A percentile compares a stretch with the other conserved stretches of the same genome.
These are phyloP conservation scores for Burhinus bistriatus DNA, from an alignment of 2,113 vertebrate genomes.

Conservation along the genomic window DNA sequence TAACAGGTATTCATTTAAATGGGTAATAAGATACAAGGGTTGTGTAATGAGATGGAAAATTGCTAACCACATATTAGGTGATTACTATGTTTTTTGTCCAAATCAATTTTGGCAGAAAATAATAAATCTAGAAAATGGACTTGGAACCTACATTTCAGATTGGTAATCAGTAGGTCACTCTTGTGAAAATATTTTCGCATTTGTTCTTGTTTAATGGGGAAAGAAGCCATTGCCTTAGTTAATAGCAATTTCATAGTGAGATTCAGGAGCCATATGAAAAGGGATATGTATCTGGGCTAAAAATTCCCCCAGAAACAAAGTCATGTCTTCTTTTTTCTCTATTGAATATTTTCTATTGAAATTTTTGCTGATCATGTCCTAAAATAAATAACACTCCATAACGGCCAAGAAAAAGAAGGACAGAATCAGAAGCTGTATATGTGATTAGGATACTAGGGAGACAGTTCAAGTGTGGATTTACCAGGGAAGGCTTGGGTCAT, in stretches of 20 bases:
- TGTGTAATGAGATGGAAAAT: slow-evolving; percentile 71
- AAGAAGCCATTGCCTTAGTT: slow-evolving; percentile 3
- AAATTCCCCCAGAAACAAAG: neutral
- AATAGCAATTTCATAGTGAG: neutral
- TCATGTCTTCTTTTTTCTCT: neutral
- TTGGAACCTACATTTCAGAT: neutral
- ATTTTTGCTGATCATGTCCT: neutral
- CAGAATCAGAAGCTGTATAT: neutral
- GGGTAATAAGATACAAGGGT: slow-evolving; percentile 54
- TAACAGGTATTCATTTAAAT: slow-evolving; percentile 66
- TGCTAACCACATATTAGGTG: slow-evolving; percentile 45
- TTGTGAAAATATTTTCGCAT: slow-evolving; percentile 47
- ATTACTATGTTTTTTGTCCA: slow-evolving; percentile 54
- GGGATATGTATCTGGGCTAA: neutral
- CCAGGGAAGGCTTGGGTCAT: neutral
- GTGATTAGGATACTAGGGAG: neutral
- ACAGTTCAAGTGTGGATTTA: neutral
- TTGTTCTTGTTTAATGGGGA: slow-evolving; percentile 13
- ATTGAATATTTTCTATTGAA: neutral
- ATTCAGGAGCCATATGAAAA: neutral
- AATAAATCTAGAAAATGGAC: slow-evolving; percentile 59
- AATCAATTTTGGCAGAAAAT: slow-evolving; percentile 68
- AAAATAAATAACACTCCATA: neutral
- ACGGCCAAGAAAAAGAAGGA: neutral
- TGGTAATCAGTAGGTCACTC: slow-evolving; percentile 38